A percentile compares a stretch with the other conserved stretches of the same genome.
phyloP scores from a whole-genome alignment of 2,797 vertebrate species.

The Pantherophis vulpinus region DNA sequence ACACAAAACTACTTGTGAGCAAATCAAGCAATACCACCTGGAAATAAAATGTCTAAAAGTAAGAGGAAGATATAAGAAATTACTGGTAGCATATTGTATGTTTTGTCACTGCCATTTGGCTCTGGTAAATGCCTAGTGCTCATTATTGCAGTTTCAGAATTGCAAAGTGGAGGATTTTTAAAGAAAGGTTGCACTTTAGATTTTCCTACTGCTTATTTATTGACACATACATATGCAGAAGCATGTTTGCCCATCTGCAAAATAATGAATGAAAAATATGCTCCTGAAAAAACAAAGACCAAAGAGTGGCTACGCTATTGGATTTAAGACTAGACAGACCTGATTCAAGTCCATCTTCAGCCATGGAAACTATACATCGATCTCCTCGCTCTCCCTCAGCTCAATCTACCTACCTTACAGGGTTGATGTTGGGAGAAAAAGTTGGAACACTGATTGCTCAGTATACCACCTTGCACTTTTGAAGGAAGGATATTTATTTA shows the following conservation, averaged over 20 bases:
- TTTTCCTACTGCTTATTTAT: not conserved
- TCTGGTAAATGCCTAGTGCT: not conserved
- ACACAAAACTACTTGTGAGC: conserved; percentile 42
- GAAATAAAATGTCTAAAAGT: conserved; percentile 37
- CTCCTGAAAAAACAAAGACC: not conserved
- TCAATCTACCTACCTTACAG: not conserved
- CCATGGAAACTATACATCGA: not conserved
- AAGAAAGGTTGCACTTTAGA: not conserved
- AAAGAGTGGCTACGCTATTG: not conserved
- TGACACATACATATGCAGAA: not conserved
- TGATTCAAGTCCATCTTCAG: not conserved
- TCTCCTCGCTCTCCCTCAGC: not conserved
- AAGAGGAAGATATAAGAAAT: conserved; percentile 30
- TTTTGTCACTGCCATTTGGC: not conserved
- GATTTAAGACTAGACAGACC: not conserved
- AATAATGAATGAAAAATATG: not conserved
- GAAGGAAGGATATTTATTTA: not conserved
- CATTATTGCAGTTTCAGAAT: not conserved
- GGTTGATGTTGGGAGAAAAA: not conserved
- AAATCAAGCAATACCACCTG: conserved; percentile 41
- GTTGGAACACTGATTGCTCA: not conserved
- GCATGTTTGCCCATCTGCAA: not conserved
- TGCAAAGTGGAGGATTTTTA: not conserved
- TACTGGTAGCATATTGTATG: conserved; percentile 24
- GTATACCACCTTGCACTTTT: not conserved